phyloP scores from a whole-genome alignment of 2,113 vertebrate species.

The Notarius quadriscutis region DNA sequence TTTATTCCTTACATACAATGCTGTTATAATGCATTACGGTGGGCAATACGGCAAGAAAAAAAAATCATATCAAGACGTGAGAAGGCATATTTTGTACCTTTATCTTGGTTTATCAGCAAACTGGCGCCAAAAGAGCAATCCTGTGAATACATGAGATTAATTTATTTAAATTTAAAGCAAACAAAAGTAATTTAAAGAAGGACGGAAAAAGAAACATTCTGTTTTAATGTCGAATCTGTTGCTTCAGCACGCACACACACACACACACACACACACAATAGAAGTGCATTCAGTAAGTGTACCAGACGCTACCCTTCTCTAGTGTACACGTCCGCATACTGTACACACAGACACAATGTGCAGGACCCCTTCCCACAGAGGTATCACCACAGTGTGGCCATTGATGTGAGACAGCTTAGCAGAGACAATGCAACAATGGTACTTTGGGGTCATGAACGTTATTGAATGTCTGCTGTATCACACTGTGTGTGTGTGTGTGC shows the following conservation, averaged over 20 bases:
- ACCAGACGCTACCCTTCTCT: constrained; percentile 44
- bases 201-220: neutral
- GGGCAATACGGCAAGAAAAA: neutral
- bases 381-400: constrained; percentile 48
- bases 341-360: constrained; percentile 36
- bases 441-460: constrained; percentile 36
- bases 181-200: neutral
- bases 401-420: constrained; percentile 50
- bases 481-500: constrained; percentile 30
- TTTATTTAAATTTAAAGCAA: neutral
- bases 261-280: constrained; percentile 15
- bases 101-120: neutral
- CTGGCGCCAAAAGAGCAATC: neutral
- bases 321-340: constrained; percentile 26
- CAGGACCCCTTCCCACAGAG: constrained; percentile 51
- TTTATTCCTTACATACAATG: neutral
- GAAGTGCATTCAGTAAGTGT: constrained; percentile 27
- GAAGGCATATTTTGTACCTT: neutral
- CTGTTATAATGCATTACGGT: neutral
- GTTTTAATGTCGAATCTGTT: neutral
- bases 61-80: neutral
- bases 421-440: constrained; percentile 42
- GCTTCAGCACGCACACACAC: neutral
- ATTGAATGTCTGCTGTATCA: constrained; percentile 35
- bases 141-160: neutral